Conservation (phyloP, 2,113 vertebrate species). For the Sander lucioperca region DNA sequence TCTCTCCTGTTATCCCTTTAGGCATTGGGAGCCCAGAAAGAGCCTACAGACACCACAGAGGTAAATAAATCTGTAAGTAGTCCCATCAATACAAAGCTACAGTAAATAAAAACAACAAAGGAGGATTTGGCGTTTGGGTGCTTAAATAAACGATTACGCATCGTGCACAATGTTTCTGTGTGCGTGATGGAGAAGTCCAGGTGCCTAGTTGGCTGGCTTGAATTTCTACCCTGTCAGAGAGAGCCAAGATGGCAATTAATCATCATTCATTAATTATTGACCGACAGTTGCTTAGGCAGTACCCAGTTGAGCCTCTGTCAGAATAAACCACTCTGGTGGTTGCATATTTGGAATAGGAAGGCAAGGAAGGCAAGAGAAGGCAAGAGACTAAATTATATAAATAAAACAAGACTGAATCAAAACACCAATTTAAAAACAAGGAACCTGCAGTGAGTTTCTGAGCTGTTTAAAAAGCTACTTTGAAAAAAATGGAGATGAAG, state of each 20-base stretch:
- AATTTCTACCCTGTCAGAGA: conserved; percentile 37
- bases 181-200: conserved; percentile 1
- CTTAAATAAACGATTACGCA: conserved; percentile 27
- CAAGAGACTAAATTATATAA: conserved; percentile 9
- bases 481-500: conserved; percentile 2
- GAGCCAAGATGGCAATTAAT: conserved; percentile 45
- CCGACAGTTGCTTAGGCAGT: background rate
- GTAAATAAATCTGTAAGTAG: conserved; percentile 2
- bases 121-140: background rate
- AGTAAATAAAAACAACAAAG: conserved; percentile 27
- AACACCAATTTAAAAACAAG: conserved; percentile 8
- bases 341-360: background rate
- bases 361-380: too few species aligned
- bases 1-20: background rate
- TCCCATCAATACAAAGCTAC: background rate
- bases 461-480: background rate
- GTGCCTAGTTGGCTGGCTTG: conserved; percentile 2
- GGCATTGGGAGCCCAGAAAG: background rate
- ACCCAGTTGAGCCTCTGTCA: conserved; percentile 13
- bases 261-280: conserved; percentile 60
- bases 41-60: background rate
- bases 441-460: background rate
- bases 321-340: conserved; percentile 6
- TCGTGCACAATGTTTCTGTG: background rate
- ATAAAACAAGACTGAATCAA: conserved; percentile 24